Evolutionary conservation across 2,888 invertebrate genomes (phyloP), one percentile per base, ranked within the genome.

Genomic region (Troglohyphantes excavatus): DNA sequence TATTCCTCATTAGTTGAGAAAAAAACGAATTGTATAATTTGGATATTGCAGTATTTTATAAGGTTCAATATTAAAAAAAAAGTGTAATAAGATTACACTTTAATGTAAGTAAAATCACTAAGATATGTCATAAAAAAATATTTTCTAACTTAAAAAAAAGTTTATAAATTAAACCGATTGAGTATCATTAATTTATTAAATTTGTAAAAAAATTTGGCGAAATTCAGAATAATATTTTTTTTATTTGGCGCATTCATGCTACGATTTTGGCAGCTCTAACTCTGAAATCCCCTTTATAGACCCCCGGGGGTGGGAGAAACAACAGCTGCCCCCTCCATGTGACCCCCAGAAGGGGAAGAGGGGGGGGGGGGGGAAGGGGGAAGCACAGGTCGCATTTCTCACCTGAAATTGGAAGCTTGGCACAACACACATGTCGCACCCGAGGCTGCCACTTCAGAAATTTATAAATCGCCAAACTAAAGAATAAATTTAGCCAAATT

Each of bases 381-480:
- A 87, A 72, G 70, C 61, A 79, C 78, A 78, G 86, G 86, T 87
- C 86, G 61, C 86, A 87, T 87, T 87, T 87, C 86, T 87, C 86
- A 87, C 86, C 79, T 87, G 86, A 87, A 87, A 87, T 87, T 79
- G 86, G 86, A 87, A 68, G 76, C 76, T 33, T 59, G 73, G 83
- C 83, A 73, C 39, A 83, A 79, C 86, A 87, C 86, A 87, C 79
- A 87, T 87, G 86, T 68, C 63, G 46, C 43, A 65, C 29, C 33
- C 53, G 29, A 53, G 65, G 33, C 26, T 43, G 43, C 26, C 33
- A 43, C 23, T 26, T 7, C 19, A 46, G 27, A 59, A 19, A 53
- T 26, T 1, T 39, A 39, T 11, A 39, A 39, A 39, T 63, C 63
- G 61, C 61, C 63, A 13, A 39, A 23, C 7, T 23, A 43, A 13